Percentiles rank a stretch among this genome's conserved stretches.
Evolutionary conservation across 2,797 vertebrate genomes (phyloP).

Genomic region (Champsocephalus esox): DNA sequence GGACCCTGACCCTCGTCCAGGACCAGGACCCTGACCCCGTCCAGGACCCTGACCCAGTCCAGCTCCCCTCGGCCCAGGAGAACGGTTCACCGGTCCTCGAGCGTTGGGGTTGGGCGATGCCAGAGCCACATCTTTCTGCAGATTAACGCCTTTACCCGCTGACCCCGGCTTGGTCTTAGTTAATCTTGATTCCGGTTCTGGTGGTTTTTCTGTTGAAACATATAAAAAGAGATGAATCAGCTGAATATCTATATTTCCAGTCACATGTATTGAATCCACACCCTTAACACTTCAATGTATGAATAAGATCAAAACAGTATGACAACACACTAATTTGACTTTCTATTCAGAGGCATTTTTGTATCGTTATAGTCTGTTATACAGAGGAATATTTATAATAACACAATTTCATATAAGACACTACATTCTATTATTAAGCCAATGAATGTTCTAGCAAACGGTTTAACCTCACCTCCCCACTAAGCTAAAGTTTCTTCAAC

Average conservation of each 20-base stretch:
- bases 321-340: not conserved
- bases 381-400: too few species aligned
- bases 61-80: slow-evolving; percentile 56
- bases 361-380: not conserved
- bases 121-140: slow-evolving; percentile 77
- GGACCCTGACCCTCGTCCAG: slow-evolving; percentile 36
- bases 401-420: not conserved
- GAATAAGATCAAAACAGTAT: not conserved
- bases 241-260: not conserved
- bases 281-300: not conserved
- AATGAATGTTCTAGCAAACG: too few species aligned
- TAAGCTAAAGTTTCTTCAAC: too few species aligned
- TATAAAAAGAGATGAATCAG: slow-evolving; percentile 8
- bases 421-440: too few species aligned
- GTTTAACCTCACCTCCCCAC: too few species aligned
- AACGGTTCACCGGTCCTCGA: slow-evolving; percentile 71
- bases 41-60: slow-evolving; percentile 52
- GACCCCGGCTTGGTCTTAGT: slow-evolving; percentile 76
- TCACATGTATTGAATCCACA: not conserved
- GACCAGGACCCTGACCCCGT: slow-evolving; percentile 16
- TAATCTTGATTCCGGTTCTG: slow-evolving; percentile 59
- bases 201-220: slow-evolving; percentile 72
- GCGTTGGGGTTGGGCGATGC: slow-evolving; percentile 69
- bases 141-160: slow-evolving; percentile 66
- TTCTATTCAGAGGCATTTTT: not conserved